Base-by-base conservation (phyloP, 2,888 invertebrate genomes). In the Linyphia triangularis region DNA sequence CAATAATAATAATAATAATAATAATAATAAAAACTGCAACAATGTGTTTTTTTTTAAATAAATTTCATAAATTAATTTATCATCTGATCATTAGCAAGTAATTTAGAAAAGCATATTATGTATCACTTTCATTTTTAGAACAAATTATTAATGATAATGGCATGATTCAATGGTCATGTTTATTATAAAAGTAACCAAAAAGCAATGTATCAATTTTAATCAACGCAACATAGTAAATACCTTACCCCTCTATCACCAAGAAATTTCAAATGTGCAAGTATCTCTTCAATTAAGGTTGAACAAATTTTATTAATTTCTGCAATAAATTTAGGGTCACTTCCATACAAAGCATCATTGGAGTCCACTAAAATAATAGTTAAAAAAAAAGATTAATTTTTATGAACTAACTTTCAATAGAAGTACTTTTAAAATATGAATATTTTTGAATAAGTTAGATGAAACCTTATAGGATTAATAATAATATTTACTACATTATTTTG, bases 291-390 rank as follows among this genome's bases (percentile, higher is more conserved):
- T 79, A 98, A 94, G 90, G 96, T 95, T 0, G 95, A 94, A 90
- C 96, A 95, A 92, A 97, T 95, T 92, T 95, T 95, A 91, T 96
- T 95, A 1, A 98, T 94, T 93, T 97, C 96, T 2, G 94, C 93
- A 73, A 98, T 93, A 92, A 97, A 98, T 93, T 97, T 97, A 16
- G 95, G 94, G 93, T 98, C 98, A 13, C 96, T 95, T 7, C 98
- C 98, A 92, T 98, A 99, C 59, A 99, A 93, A 85, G 96, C 95
- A 93, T 99, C 98, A 92, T 99, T 99, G 2, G 98, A 97, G 92
- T 98, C 96, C 89, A 98, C 97, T 95, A 61, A 61, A 24, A 61
- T 22, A 22, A 22, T 30, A 26, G 33, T 28, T 13, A 37, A 24
- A 51, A 37, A 73, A 73, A 33, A 67, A 67, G 3, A 3, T 43